Base-by-base conservation (phyloP, 2,113 vertebrate genomes). In the Motacilla tschutschensis region DNA sequence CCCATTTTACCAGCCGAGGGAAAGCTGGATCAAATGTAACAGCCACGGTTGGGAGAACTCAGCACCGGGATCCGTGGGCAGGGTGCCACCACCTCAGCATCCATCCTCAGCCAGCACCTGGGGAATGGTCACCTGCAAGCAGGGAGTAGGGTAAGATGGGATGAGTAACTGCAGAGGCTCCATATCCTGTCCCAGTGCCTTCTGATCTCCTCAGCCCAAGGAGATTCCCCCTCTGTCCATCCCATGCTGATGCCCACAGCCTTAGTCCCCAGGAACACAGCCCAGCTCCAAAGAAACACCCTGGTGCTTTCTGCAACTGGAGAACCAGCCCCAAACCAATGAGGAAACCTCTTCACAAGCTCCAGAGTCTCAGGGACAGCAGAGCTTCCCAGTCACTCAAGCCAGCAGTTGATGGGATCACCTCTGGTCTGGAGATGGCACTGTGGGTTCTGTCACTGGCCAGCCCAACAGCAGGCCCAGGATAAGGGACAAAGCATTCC, bases 51-150 rank as follows among this genome's bases (percentile, higher is more conserved):
- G 0, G 73, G 43, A 86, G 74, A 70, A 75, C 4, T 0, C 29
- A 21, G 79, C 55, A 40, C 59, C 0, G 0, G 62, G 55, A 51
- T 40, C 59, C 0, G 0, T 17, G 40, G 3, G 7, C 15, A 54
- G 60, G n/a, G 28, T 21, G 76, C 44, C 60, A 60, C 44, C 3
- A 2, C 21, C 77, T 54, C 19, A 3, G 51, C 2, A 0, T 58
- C 57, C 1, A 10, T 70, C 73, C 33, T 77, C 65, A 24, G 69
- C 72, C 87, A 62, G 79, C 1, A 0, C 60, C 31, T 8, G 10
- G 66, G 40, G 24, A 36, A 71, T 0, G 0, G 95, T 96, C 94
- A 96, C 94, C 95, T 96, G 88, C 31, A 31, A 38, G 60, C 18
- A 66, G 40, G 66, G 20, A 41, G 28, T 2, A 1, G 38, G 31